Percentiles rank a stretch among this genome's conserved stretches.
phyloP scores from a whole-genome alignment of 2,888 invertebrate genomes.

The Busseola fusca region DNA sequence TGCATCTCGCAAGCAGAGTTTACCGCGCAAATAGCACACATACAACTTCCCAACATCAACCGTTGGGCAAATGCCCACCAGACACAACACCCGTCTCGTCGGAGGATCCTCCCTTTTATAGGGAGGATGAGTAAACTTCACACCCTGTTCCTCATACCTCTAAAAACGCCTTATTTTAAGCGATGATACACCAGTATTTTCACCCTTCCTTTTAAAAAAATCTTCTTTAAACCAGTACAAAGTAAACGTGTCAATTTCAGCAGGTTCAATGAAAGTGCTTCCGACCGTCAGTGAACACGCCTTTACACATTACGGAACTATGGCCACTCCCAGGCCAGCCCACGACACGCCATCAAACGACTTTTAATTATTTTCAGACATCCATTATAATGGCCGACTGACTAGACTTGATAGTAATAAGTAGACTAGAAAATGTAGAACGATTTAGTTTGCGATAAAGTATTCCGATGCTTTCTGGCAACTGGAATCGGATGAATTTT shows the following conservation, averaged over 20 bases:
- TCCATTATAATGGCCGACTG: constrained; percentile 41
- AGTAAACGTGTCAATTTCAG: constrained; percentile 19
- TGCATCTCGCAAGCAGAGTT: too few relatives aligned
- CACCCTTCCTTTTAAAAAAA: constrained; percentile 3
- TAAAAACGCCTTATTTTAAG: neutral
- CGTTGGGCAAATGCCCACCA: too few relatives aligned
- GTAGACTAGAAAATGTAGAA: constrained; percentile 14
- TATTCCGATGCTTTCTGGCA: neutral
- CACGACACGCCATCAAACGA: constrained; percentile 55
- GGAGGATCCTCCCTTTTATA: too few relatives aligned
- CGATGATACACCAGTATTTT: neutral
- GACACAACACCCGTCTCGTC: too few relatives aligned
- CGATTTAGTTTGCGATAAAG: neutral
- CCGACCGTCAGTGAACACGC: constrained; percentile 64
- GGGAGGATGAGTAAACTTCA: too few relatives aligned
- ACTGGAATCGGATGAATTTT: neutral
- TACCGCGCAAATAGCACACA: too few relatives aligned
- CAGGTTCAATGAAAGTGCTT: constrained; percentile 66
- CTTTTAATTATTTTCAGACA: constrained; percentile 73
- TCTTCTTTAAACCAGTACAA: neutral
- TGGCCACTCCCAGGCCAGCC: constrained; percentile 70
- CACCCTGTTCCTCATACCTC: too few relatives aligned
- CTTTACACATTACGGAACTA: constrained; percentile 65
- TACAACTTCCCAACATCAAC: too few relatives aligned
- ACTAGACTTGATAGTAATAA: constrained; percentile 12